Conservation (phyloP, 2,888 invertebrate species). For the Siphonodentalium dalli region DNA sequence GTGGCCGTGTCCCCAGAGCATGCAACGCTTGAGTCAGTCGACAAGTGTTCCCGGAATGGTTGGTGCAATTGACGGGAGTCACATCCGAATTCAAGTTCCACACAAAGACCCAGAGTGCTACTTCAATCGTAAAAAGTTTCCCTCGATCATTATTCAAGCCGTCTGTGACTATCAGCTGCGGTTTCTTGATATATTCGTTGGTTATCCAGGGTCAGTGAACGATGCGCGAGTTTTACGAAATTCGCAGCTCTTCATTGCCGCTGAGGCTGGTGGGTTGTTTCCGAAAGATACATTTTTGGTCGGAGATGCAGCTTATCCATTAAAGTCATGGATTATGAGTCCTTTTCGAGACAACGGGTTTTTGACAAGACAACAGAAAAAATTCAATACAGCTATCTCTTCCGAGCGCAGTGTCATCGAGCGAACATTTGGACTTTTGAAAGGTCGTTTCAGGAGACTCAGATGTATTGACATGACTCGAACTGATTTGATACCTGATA, state of each 20-base stretch:
- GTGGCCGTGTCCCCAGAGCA: no score
- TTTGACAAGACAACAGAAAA: constrained; percentile 6
- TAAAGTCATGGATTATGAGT: constrained; percentile 12
- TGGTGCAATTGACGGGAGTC: constrained; percentile 14
- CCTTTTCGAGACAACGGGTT: constrained; percentile 20
- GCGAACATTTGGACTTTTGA: constrained; percentile 18
- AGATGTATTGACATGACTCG: constrained; percentile 16
- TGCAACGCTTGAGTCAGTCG: no score
- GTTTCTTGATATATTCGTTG: constrained; percentile 13
- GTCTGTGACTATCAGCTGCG: constrained; percentile 12
- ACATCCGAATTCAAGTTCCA: constrained; percentile 15
- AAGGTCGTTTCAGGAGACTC: constrained; percentile 21
- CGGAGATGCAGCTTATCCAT: constrained; percentile 21
- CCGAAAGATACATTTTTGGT: constrained; percentile 5
- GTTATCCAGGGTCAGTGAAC: constrained; percentile 15
- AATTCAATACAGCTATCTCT: constrained; percentile 20
- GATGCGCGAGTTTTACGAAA: constrained; percentile 18
- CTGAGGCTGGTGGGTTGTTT: background rate
- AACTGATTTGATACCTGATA: no score
- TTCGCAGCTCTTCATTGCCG: constrained; percentile 7
- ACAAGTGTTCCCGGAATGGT: constrained; percentile 17
- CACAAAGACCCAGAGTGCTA: constrained; percentile 8
- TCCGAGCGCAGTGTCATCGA: constrained; percentile 4
- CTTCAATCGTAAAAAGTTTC: constrained; percentile 17
- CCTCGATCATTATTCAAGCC: constrained; percentile 21